These are phyloP conservation scores for Mallotus villosus DNA, from an alignment of 2,797 vertebrate genomes.

Conservation along the genomic window DNA sequence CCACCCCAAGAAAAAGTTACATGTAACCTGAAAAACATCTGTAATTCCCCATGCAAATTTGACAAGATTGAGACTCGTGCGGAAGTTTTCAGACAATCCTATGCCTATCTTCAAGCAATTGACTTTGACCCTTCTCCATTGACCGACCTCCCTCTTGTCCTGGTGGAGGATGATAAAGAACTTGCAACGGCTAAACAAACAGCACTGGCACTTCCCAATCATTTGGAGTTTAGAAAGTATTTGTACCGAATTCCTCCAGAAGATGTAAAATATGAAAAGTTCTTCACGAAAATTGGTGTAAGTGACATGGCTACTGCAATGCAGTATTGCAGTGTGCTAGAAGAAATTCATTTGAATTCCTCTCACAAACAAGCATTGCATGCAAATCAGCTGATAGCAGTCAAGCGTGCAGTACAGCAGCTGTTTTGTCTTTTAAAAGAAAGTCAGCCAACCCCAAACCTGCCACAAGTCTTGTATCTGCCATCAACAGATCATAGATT, in stretches of 20 bases:
- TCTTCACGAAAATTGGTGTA: conserved; percentile 68
- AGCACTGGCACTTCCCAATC: conserved; percentile 4
- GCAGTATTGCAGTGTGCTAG: conserved; percentile 71
- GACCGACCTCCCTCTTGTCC: conserved; percentile 60
- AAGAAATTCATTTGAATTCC: conserved; percentile 62
- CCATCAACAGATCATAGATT: conserved; percentile 75
- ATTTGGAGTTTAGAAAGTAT: conserved; percentile 65
- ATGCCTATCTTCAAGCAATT: conserved; percentile 52
- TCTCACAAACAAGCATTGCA: conserved; percentile 56
- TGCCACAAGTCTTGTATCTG: conserved; percentile 68
- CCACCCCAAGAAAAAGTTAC: conserved; percentile 57
- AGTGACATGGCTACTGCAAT: conserved; percentile 43
- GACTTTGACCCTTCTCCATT: conserved; percentile 40
- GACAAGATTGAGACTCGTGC: conserved; percentile 51
- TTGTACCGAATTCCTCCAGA: conserved; percentile 50
- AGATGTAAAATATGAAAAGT: conserved; percentile 36
- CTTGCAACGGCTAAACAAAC: conserved; percentile 52
- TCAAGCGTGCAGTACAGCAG: conserved; percentile 59
- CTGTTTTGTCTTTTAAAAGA: conserved; percentile 56
- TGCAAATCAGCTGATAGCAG: conserved; percentile 60
- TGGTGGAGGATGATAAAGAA: conserved; percentile 67
- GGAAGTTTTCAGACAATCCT: conserved; percentile 55
- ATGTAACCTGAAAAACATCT: conserved; percentile 72
- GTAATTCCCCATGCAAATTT: conserved; percentile 51
- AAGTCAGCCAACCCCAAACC: neutral